Evolutionary conservation across 2,888 invertebrate genomes (phyloP).

Genomic region (Lingula anatina): DNA sequence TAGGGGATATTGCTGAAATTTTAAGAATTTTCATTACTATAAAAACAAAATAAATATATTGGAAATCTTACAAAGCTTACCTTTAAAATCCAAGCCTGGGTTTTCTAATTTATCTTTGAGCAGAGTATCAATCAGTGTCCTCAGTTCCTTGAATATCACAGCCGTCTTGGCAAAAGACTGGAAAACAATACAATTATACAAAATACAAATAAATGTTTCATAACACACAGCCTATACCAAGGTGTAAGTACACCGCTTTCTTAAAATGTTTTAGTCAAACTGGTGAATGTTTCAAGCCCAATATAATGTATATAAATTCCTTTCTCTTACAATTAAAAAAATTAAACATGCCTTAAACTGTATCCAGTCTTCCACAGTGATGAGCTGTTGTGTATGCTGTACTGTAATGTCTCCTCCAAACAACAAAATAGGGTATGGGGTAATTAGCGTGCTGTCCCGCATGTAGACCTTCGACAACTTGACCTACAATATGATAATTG

Average conservation of each 20-base stretch:
- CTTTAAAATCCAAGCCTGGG: slow-evolving; percentile 27
- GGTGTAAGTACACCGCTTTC: no score
- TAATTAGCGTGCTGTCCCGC: slow-evolving; percentile 76
- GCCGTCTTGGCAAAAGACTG: slow-evolving; percentile 44
- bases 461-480: slow-evolving; percentile 59
- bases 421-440: slow-evolving; percentile 75
- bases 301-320: no score
- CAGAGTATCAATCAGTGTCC: slow-evolving; percentile 32
- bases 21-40: no score
- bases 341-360: slow-evolving; percentile 44
- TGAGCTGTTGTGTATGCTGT: slow-evolving; percentile 39
- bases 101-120: slow-evolving; percentile 35
- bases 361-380: slow-evolving; percentile 54
- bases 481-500: slow-evolving; percentile 17
- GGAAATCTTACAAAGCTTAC: no score
- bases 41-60: no score
- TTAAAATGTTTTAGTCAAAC: no score
- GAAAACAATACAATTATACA: slow-evolving; percentile 1
- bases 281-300: no score
- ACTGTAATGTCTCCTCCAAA: slow-evolving; percentile 68
- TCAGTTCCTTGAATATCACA: slow-evolving; percentile 46
- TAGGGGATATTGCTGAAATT: no score
- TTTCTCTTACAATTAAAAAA: no score
- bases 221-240: no score
- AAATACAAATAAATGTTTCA: neutral